Percentiles rank a stretch among this genome's conserved stretches.
phyloP scores from a whole-genome alignment of 2,888 invertebrate species.

The Tenthredo mesomela region DNA sequence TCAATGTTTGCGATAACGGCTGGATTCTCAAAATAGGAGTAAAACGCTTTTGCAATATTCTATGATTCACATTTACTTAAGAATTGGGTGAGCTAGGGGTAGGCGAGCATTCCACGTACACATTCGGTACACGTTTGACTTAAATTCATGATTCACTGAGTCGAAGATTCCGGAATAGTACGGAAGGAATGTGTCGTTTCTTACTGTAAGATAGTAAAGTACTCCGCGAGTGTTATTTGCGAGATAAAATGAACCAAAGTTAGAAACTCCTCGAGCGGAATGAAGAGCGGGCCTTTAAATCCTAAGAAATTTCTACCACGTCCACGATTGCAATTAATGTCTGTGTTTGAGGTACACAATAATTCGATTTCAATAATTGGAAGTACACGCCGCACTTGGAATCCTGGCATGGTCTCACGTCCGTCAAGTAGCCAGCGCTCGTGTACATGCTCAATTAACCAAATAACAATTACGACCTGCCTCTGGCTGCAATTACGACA shows the following conservation, averaged over 20 bases:
- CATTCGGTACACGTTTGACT: background rate
- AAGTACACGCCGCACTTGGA: slow-evolving; percentile 4
- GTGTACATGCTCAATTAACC: slow-evolving; percentile 45
- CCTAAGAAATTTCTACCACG: slow-evolving; percentile 4
- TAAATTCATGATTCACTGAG: background rate
- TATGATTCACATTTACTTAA: background rate
- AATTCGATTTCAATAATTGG: slow-evolving; percentile 44
- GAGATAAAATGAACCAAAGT: slow-evolving; percentile 9
- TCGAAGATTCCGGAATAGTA: background rate
- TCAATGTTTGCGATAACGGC: background rate
- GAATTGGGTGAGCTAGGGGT: background rate
- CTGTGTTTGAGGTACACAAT: slow-evolving; percentile 17
- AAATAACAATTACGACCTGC: slow-evolving; percentile 41
- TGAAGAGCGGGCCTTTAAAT: background rate
- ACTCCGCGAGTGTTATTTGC: slow-evolving; percentile 22
- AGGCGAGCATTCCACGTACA: background rate
- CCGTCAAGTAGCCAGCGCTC: slow-evolving; percentile 26
- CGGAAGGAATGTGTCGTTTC: background rate
- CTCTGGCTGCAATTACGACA: slow-evolving; percentile 27
- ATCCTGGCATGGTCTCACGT: slow-evolving; percentile 1
- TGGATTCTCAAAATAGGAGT: background rate
- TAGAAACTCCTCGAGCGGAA: background rate
- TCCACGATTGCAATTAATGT: slow-evolving; percentile 20
- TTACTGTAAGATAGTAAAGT: background rate
- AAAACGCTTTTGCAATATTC: background rate